Base-by-base conservation (phyloP, 2,797 vertebrate genomes). In the Rhinophrynus dorsalis region DNA sequence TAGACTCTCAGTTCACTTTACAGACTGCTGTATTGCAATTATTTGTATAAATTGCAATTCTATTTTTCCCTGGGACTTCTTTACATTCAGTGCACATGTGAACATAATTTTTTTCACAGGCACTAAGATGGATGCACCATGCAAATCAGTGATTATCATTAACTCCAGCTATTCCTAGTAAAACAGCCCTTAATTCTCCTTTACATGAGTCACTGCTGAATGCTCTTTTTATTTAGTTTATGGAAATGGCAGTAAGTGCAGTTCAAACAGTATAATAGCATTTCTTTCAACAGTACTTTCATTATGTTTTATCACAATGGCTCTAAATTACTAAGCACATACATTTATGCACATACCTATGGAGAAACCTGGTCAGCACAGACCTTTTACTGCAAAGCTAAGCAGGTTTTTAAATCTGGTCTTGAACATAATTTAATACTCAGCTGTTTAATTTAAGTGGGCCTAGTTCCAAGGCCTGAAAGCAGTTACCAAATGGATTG, bases 241-340 rank as follows among this genome's bases (percentile, higher is more conserved):
- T 42, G 44, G 33, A 58, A 58, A 40, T 65, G 52, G 35, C 60
- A 24, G 51, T 50, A 58, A 72, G 44, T 58, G 33, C 52, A 51
- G 68, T 51, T 50, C 52, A 58, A 72, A 72, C 60, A 40, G 11
- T 65, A 48, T 52, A 52, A 59, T 40, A 57, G 68, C 29, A 26
- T 59, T 72, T 52, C 52, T 44, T 51, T 58, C 52, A 64, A 37
- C 24, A 24, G 24, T 63, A 18, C 50, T 55, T 56, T 37, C 51
- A 56, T 64, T 63, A 23, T 23, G 51, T 47, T 57, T 72, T 57
- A 72, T 66, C 32, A 65, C 68, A 66, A 42, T 51, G 51, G 45
- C 45, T 50, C 44, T 32, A 40, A 64, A 57, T 58, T 72, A 58
- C 51, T 24, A 23, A 45, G 56, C 35, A 24, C 12, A 35, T 35